Conservation (phyloP, 2,797 vertebrate species). For the Chaetodon trifasciatus region DNA sequence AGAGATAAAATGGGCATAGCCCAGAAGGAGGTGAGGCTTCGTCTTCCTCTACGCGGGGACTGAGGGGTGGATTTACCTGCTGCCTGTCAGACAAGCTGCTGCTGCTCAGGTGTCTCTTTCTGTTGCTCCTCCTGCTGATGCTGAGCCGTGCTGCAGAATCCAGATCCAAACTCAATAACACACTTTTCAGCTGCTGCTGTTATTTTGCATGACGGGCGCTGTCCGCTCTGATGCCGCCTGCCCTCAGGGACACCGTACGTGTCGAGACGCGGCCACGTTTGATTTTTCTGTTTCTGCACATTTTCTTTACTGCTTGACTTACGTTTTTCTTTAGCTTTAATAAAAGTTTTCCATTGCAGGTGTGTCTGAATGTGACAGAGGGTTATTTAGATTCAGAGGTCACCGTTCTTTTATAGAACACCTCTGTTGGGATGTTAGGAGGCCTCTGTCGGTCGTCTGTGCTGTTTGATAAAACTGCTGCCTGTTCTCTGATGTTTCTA, state of each 20-base stretch:
- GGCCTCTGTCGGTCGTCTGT: neutral
- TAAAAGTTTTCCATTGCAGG: slow-evolving; percentile 3
- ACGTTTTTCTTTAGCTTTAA: slow-evolving; percentile 3
- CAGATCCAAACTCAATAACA: slow-evolving; percentile 27
- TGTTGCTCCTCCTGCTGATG: slow-evolving; percentile 58
- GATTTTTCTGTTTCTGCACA: slow-evolving; percentile 24
- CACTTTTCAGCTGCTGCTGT: slow-evolving; percentile 34
- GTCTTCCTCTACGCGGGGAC: neutral
- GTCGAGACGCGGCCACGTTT: neutral
- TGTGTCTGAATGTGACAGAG: slow-evolving; percentile 1
- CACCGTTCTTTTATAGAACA: neutral
- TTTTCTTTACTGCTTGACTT: neutral
- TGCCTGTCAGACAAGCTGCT: slow-evolving; percentile 1
- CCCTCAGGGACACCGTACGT: neutral
- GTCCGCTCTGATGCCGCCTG: slow-evolving; percentile 30
- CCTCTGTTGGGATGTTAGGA: neutral
- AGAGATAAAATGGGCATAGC: slow-evolving; percentile 99
- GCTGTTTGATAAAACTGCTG: neutral
- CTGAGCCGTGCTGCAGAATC: slow-evolving; percentile 47
- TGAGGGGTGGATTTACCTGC: slow-evolving; percentile 19
- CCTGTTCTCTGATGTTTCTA: slow-evolving; percentile 18
- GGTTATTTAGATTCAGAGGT: neutral
- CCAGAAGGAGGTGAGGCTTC: slow-evolving; percentile 94
- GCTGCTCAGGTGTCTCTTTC: slow-evolving; percentile 26
- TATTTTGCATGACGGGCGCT: slow-evolving; percentile 54